Evolutionary conservation across 2,888 invertebrate species (phyloP).

Genomic region (Ditula angustiorana): DNA sequence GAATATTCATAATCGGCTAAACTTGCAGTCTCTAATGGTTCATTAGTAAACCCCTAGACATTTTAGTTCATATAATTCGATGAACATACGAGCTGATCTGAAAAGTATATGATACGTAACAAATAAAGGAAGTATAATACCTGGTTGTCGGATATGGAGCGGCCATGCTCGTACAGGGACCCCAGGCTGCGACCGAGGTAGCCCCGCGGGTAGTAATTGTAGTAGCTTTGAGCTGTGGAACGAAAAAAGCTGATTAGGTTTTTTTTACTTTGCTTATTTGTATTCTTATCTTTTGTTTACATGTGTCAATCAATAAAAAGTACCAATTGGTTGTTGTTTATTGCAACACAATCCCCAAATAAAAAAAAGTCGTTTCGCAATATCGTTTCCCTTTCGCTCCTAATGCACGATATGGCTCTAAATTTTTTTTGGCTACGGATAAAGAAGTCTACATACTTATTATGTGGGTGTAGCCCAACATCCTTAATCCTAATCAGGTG

Average conservation of each 20-base stretch:
- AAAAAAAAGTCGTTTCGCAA: no score
- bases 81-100: not conserved
- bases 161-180: conserved; percentile 71
- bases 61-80: not conserved
- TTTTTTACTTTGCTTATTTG: no score
- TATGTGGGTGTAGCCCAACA: conserved; percentile 3
- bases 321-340: no score
- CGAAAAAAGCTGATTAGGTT: not conserved
- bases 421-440: not conserved
- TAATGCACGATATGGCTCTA: not conserved
- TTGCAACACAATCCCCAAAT: no score
- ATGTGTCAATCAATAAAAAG: no score
- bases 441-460: not conserved
- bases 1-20: no score
- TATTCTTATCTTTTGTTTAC: no score
- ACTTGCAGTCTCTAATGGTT: no score
- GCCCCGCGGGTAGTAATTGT: conserved; percentile 64
- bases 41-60: not conserved
- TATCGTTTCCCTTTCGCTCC: not conserved
- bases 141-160: conserved; percentile 75
- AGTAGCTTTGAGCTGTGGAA: conserved; percentile 71
- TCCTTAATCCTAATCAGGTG: conserved; percentile 16
- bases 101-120: not conserved
- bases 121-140: conserved; percentile 40
- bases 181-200: conserved; percentile 63